Evolutionary conservation across 2,113 vertebrate species (phyloP).

Genomic region (Hippocampus abdominalis): DNA sequence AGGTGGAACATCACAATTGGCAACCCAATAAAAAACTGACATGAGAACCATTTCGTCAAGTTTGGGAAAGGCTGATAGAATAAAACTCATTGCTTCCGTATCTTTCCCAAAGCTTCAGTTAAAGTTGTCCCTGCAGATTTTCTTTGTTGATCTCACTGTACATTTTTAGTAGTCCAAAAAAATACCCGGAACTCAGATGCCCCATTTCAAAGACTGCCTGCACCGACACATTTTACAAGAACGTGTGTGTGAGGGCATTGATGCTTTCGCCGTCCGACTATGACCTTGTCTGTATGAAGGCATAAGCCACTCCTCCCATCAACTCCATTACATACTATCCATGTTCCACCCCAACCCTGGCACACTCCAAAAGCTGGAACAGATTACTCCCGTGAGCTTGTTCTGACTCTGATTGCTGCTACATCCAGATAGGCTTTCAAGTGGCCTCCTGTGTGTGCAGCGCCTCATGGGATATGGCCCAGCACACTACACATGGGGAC

Average conservation of each 20-base stretch:
- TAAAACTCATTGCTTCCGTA: too few species aligned
- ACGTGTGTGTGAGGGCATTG: conserved; percentile 5
- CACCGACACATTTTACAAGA: conserved; percentile 45
- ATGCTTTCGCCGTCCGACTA: conserved; percentile 49
- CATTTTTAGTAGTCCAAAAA: too few species aligned
- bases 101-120: too few species aligned
- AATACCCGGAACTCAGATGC: too few species aligned
- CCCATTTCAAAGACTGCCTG: conserved; percentile 52
- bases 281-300: conserved; percentile 67
- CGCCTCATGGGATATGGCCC: conserved; percentile 62
- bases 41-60: too few species aligned
- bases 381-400: conserved; percentile 72
- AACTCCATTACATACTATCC: conserved; percentile 33
- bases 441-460: conserved; percentile 68
- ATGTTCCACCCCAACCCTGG: conserved; percentile 45
- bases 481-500: conserved; percentile 71
- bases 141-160: too few species aligned
- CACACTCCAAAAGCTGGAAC: conserved; percentile 73
- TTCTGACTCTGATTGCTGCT: conserved; percentile 71
- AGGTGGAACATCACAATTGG: too few species aligned
- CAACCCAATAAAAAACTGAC: too few species aligned
- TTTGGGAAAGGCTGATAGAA: too few species aligned
- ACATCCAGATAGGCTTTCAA: conserved; percentile 75
- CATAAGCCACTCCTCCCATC: conserved; percentile 24
- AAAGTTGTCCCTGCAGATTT: too few species aligned